phyloP scores from a whole-genome alignment of 2,888 invertebrate species.

The Panopea generosa region DNA sequence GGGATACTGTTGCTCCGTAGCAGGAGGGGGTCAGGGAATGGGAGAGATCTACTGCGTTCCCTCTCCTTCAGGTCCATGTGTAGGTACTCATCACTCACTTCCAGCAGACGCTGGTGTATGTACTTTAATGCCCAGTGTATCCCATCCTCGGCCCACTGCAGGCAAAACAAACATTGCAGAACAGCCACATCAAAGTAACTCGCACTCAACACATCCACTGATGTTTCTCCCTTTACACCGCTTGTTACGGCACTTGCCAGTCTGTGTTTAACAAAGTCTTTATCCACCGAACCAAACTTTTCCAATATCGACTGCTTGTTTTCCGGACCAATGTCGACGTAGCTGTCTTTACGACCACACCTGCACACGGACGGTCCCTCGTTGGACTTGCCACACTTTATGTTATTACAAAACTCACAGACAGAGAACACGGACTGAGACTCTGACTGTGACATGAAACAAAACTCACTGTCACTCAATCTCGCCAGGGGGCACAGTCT shows the following conservation, averaged over 20 bases:
- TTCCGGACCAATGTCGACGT: constrained; percentile 73
- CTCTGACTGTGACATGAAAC: constrained; percentile 76
- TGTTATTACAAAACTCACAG: constrained; percentile 83
- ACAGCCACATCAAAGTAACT: constrained; percentile 99
- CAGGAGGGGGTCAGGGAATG: constrained; percentile 85
- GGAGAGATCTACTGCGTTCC: constrained; percentile 95
- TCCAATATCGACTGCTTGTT: constrained; percentile 68
- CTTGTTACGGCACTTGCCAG: constrained; percentile 82
- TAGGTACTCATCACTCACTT: constrained; percentile 93
- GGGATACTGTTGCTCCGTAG: constrained; percentile 60
- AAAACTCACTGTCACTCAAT: constrained; percentile 83
- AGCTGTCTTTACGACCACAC: constrained; percentile 79
- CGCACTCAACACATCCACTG: constrained; percentile 87
- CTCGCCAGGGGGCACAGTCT: constrained; percentile 84
- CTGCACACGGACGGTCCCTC: constrained; percentile 70
- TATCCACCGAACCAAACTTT: constrained; percentile 87
- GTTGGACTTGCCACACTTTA: constrained; percentile 78
- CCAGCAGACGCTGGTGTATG: constrained; percentile 89
- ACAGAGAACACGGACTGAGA: constrained; percentile 82
- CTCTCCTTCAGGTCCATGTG: constrained; percentile 91
- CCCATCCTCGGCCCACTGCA: constrained; percentile 99
- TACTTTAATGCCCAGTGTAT: constrained; percentile 96
- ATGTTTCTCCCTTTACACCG: constrained; percentile 71
- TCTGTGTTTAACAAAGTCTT: constrained; percentile 90
- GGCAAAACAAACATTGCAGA: constrained; percentile 96